Base-by-base conservation (phyloP, 2,888 invertebrate species). In the Phoenoteleia sp. region DNA sequence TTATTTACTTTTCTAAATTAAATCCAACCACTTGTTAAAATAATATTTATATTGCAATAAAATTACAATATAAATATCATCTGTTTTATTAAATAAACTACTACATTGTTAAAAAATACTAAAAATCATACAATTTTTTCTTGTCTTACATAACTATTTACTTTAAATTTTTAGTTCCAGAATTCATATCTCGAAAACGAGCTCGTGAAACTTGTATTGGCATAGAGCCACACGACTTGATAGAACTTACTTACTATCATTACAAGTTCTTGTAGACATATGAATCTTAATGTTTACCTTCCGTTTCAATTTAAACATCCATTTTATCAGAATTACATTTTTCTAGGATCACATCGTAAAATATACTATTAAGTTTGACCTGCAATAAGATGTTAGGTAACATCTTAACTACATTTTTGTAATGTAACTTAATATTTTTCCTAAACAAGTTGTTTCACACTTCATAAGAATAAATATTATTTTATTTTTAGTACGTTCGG, bases 151-250 rank as follows among this genome's bases (percentile, higher is more conserved):
- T 33, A 15, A 23, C 39, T 60, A 60, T 60, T 60, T 39, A 42
- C 60, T 39, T 39, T 60, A 60, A 60, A 60, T 60, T 60, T 60
- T 60, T 60, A 62, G 45, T 45, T 54, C 39, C 15, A 39, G 39
- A 25, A 39, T 39, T 54, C 67, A 11, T 33, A 36, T 29, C 39
- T 13, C 39, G 19, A 33, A 33, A 17, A 39, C 39, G 39, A 23
- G 25, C 42, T 52, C 56, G 56, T 71, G 27, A 71, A 71, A 71
- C 42, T 69, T 56, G 27, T 13, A 42, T 71, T 69, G 54, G 69
- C 54, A 71, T 56, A 36, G 6, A 36, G 54, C 69, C 69, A 54
- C 27, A 56, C 69, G 29, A 56, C 56, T 56, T 56, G 39, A 7
- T 39, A 42, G 27, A 69, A 54, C 27, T 47, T 29, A 62, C 42